Base-by-base conservation (phyloP, 2,888 invertebrate genomes). In the Orchestes rusci region DNA sequence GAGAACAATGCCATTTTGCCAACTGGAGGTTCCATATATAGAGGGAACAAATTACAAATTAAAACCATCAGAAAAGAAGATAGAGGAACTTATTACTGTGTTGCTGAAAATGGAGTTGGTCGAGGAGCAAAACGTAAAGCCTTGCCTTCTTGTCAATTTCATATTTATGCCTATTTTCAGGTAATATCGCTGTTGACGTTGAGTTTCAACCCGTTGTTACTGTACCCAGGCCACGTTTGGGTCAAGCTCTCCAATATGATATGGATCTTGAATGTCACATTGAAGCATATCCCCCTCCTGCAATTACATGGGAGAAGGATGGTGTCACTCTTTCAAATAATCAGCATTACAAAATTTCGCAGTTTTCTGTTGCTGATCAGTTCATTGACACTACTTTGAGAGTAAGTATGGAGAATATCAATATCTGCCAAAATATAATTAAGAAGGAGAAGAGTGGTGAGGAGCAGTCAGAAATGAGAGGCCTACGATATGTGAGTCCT, bases 191-290 rank as follows among this genome's bases (percentile, higher is more conserved):
- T 51, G 75, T 93, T 28, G 92, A 93, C 65, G 88, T 92, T 16
- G 91, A 91, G 63, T 91, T 93, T 59, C 76, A 88, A 0, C 93
- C 93, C 0, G 88, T 90, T 0, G 85, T 93, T 33, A 80, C 83
- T 0, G 87, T 87, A 8, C 88, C 89, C 0, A 72, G 86, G 15
- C 91, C 91, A 0, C 74, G 91, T 16, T 70, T 91, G 20, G 90
- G 90, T 8, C 80, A 89, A 74, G 93, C 93, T 0, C 70, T 93
- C 7, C 92, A 92, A 64, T 93, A 91, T 61, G 91, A 94, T 58
- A 92, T 93, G 84, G 90, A 93, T 60, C 67, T 95, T 51, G 93
- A 94, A 61, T 95, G 95, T 60, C 92, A 92, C 66, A 86, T 93
- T 10, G 91, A 91, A 64, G 94, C 94, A 0, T 93, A 92, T 68